Evolutionary conservation across 2,797 vertebrate genomes (phyloP), one percentile per base, ranked within the genome.

Genomic region (Hippocampus kuda): DNA sequence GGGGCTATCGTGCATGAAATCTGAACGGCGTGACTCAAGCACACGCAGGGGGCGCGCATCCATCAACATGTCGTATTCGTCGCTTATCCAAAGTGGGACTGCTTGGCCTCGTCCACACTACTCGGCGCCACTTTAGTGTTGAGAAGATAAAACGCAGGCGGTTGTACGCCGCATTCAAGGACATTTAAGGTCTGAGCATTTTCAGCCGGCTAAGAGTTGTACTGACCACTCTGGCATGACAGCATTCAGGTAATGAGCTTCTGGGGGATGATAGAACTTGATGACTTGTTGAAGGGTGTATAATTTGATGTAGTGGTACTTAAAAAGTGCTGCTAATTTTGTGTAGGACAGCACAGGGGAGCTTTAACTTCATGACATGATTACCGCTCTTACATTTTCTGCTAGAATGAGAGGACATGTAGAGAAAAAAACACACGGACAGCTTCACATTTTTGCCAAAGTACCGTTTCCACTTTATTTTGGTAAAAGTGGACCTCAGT

Each of bases 251-350:
- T 63, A 42, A 63, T 41, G 61, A 63, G 38, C 61, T 42, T 34
- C 61, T 24, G 61, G 61, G 61, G 61, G 61, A 44, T 63, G 62
- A 64, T 44, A 46, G 62, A 64, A 64, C 62, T 64, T 64, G 42
- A 64, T 44, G 62, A 64, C 41, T 64, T 64, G 41, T 63, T 63
- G 38, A 63, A 42, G 22, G 38, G 38, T 63, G 61, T 42, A 64
- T 44, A 64, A 64, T 64, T 46, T 64, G 62, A 64, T 42, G 41
- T 64, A 16, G 27, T 64, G 62, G 22, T 63, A 63, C 61, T 24
- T 63, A 63, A 63, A 38, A 44, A 38, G 30, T 63, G 61, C 34
- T 44, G 22, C 38, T 61, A 38, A 30, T 48, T 26, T 63, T 13
- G 38, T 63, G 41, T 24, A 64, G 62, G 41, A 64, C 62, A 26